phyloP scores from a whole-genome alignment of 2,113 vertebrate genomes.

The Apistogramma diplotaenia region DNA sequence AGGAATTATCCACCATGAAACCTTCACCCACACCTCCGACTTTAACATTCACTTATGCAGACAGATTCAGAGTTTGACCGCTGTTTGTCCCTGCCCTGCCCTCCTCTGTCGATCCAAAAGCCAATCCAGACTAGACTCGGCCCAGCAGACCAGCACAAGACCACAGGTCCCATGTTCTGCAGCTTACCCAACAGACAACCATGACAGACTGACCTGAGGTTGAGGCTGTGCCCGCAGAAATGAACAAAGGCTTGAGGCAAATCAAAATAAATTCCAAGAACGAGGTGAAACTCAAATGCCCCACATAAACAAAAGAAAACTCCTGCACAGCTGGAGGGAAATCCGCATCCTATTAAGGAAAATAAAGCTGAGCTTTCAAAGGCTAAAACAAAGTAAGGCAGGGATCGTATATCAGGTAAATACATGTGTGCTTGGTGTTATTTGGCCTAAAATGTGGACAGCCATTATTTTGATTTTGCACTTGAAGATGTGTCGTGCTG shows the following conservation, averaged over 20 bases:
- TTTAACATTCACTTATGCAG: background rate
- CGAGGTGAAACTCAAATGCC: background rate
- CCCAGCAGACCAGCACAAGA: constrained; percentile 3
- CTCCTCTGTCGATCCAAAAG: background rate
- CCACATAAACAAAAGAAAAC: constrained; percentile 24
- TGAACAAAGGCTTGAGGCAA: background rate
- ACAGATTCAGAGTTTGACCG: constrained; percentile 15
- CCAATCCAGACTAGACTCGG: background rate
- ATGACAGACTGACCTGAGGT: background rate
- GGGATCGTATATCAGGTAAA: constrained; percentile 36
- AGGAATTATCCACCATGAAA: background rate
- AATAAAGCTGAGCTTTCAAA: constrained; percentile 10
- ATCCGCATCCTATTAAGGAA: constrained; percentile 10
- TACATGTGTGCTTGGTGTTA: constrained; percentile 34
- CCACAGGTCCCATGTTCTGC: constrained; percentile 15
- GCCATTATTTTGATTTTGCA: constrained; percentile 36
- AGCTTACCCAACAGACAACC: constrained; percentile 15
- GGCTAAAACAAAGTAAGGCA: constrained; percentile 38
- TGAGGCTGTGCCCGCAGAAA: background rate
- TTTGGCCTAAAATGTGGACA: constrained; percentile 32
- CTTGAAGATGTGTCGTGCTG: constrained; percentile 30
- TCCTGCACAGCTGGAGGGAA: background rate
- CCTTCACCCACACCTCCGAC: background rate
- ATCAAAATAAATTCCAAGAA: constrained; percentile 45
- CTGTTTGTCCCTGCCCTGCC: constrained; percentile 8